phyloP scores from a whole-genome alignment of 2,797 vertebrate genomes.

The Perdix hodgsoniae region DNA sequence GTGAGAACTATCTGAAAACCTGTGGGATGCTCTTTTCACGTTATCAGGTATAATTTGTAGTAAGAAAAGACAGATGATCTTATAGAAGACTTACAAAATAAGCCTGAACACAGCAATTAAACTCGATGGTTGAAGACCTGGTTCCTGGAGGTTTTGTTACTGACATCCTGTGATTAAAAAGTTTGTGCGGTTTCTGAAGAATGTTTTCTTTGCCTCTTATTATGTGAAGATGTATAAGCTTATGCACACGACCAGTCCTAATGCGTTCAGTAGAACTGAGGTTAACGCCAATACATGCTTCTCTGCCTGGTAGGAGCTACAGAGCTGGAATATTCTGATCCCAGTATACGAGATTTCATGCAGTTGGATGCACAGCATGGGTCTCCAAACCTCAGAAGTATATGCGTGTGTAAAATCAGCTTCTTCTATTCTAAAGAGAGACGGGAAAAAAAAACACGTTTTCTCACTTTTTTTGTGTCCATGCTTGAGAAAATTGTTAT shows the following conservation, averaged over 20 bases:
- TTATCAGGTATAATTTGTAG: background rate
- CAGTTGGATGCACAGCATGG: background rate
- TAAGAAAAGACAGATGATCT: background rate
- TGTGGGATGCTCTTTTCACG: background rate
- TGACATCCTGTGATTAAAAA: background rate
- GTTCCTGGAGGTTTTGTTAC: background rate
- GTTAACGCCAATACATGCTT: background rate
- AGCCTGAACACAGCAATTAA: background rate
- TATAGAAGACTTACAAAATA: background rate
- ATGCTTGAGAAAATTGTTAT: background rate
- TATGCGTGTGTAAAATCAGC: background rate
- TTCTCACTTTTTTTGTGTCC: background rate
- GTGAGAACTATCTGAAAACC: background rate
- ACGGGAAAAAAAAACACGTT: background rate
- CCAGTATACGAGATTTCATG: background rate
- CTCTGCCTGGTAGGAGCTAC: background rate
- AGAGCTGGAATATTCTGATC: constrained; percentile 8
- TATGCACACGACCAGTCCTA: background rate
- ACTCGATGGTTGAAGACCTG: background rate
- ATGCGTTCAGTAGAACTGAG: background rate
- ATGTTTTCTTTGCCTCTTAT: background rate
- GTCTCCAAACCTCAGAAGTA: background rate
- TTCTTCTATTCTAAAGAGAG: background rate
- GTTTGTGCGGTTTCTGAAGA: background rate
- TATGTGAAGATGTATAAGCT: background rate